Base-by-base conservation (phyloP, 2,113 vertebrate genomes). In the Octodon degus region DNA sequence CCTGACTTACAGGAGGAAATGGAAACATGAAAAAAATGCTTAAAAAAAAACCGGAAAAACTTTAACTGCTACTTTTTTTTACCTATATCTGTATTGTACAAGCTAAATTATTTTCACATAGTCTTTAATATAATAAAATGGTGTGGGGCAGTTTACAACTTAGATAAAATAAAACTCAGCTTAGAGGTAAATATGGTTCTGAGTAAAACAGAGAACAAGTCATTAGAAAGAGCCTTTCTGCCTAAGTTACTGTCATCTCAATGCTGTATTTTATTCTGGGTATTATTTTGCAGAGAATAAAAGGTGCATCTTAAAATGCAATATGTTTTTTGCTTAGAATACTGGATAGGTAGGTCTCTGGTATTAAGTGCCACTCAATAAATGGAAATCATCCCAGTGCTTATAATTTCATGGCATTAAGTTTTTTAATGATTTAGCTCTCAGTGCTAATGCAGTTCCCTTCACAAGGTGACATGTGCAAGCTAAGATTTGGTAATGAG, bases 131-230 rank as follows among this genome's bases (percentile, higher is more conserved):
- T 25, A 91, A 92, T 37, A 47, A 90, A 89, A 88, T 91, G 86
- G 74, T 34, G 47, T 93, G 77, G 86, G 62, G 67, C 43, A 72
- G 58, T 80, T 80, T 92, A 80, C 34, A 96, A 86, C 17, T 96
- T 92, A 94, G 37, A 65, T 53, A 93, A 93, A 94, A 92, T 81
- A 95, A 97, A 97, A 96, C 25, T 92, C 95, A 93, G 53, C 85
- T 96, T 58, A 97, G 97, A 98, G 97, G 97, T 98, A 97, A 97
- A 92, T 95, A 96, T 93, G 97, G 96, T 97, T 97, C 87, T 92
- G 95, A 96, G 91, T 88, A 91, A 94, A 95, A 95, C 79, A 93
- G 93, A 97, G 97, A 96, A 97, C 93, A 96, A 87, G 58, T 95
- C 95, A 95, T 94, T 90, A 96, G 93, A 95, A 97, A 95, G 96